Evolutionary conservation across 2,797 vertebrate genomes (phyloP).

Genomic region (Rhinella marina): DNA sequence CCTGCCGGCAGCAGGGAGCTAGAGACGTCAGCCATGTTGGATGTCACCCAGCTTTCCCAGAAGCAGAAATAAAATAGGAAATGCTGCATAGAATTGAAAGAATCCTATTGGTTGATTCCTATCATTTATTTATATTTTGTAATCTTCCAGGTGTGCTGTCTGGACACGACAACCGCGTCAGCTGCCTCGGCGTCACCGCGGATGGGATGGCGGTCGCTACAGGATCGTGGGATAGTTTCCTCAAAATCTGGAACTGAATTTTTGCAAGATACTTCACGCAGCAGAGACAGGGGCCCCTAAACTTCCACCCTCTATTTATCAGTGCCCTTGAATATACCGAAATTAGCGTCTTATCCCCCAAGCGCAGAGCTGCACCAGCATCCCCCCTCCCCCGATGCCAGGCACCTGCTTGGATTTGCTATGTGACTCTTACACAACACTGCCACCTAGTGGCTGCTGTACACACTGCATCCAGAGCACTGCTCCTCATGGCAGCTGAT

Average conservation of each 20-base stretch:
- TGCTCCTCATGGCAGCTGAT: background rate
- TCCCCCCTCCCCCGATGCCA: background rate
- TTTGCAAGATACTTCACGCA: conserved; percentile 13
- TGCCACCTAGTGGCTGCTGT: background rate
- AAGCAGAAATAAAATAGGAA: background rate
- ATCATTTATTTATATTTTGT: background rate
- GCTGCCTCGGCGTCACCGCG: conserved; percentile 91
- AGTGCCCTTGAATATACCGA: background rate
- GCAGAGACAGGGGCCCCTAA: conserved; percentile 16
- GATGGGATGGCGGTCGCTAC: conserved; percentile 96
- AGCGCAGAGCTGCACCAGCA: background rate
- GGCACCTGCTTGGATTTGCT: background rate
- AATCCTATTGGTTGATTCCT: too few species aligned
- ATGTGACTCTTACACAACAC: background rate
- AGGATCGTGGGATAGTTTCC: conserved; percentile 98
- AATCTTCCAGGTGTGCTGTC: conserved; percentile 83
- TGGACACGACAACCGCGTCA: conserved; percentile 97
- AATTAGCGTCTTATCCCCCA: background rate
- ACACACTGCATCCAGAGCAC: background rate
- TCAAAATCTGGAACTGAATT: conserved; percentile 80
- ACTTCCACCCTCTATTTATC: background rate
- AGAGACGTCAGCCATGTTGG: background rate
- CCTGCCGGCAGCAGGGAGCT: too few species aligned
- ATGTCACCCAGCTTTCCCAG: background rate
- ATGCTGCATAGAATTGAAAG: background rate